A percentile compares a stretch with the other conserved stretches of the same genome.
Conservation (phyloP, 2,113 vertebrate species). For the Nettapus auritus region DNA sequence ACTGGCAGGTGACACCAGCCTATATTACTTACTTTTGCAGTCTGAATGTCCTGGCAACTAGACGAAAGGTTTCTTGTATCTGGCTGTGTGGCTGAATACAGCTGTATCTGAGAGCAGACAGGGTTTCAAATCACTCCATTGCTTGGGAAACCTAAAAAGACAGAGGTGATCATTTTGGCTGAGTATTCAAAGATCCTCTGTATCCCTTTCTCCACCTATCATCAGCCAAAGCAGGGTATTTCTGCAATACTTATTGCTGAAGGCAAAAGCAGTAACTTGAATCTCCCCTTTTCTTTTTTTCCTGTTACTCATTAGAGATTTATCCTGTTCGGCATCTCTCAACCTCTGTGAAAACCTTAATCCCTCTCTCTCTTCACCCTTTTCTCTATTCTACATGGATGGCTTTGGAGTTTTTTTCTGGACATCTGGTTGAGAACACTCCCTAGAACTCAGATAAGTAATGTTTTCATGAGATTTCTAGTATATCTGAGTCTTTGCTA, state of each 20-base stretch:
- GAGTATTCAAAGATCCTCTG: background rate
- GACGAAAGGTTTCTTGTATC: accelerated
- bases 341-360: background rate
- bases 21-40: background rate
- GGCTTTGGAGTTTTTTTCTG: background rate
- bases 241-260: background rate
- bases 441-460: background rate
- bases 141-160: background rate
- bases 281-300: background rate
- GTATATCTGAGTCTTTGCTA: background rate
- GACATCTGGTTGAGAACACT: background rate
- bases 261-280: background rate
- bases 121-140: background rate
- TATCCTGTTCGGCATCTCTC: background rate
- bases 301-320: background rate
- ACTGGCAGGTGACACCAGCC: background rate
- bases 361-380: background rate
- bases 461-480: background rate
- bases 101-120: background rate
- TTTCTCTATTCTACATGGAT: background rate
- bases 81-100: background rate
- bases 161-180: background rate
- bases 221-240: background rate
- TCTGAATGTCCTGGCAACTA: background rate
- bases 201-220: background rate